Evolutionary conservation across 2,888 invertebrate species (phyloP).

Genomic region (Heliothis peltigera): DNA sequence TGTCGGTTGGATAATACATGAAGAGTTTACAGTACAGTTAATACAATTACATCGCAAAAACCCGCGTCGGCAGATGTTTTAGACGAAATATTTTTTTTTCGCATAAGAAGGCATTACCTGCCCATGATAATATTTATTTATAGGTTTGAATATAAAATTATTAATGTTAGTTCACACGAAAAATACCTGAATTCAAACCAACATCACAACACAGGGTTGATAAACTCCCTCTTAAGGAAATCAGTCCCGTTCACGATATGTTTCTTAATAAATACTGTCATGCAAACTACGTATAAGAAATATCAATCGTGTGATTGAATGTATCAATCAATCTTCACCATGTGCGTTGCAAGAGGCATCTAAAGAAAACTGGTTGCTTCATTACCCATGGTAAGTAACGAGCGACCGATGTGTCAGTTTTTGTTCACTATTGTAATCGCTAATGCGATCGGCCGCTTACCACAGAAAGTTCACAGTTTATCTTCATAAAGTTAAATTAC

Average conservation of each 20-base stretch:
- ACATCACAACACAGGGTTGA: no score
- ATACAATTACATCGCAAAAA: not conserved
- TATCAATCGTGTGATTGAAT: constrained; percentile 27
- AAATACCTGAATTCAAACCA: no score
- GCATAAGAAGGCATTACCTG: no score
- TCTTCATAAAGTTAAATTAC: not conserved
- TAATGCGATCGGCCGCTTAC: constrained; percentile 18
- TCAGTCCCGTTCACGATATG: not conserved
- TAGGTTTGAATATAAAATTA: no score
- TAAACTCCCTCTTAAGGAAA: not conserved
- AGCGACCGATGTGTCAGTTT: constrained; percentile 22
- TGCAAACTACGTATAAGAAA: constrained; percentile 1
- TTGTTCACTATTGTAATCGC: constrained; percentile 36
- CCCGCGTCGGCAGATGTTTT: no score
- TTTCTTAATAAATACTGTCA: not conserved
- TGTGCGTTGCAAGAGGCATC: constrained; percentile 6
- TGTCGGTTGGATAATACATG: not conserved
- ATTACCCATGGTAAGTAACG: constrained; percentile 20
- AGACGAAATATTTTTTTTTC: no score
- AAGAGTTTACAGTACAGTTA: not conserved
- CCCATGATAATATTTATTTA: no score
- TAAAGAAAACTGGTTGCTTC: constrained; percentile 32
- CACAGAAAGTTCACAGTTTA: not conserved
- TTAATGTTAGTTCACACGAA: no score
- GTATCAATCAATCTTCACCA: constrained; percentile 42